Conservation (phyloP, 2,888 invertebrate species). For the Tiliacea aurago region DNA sequence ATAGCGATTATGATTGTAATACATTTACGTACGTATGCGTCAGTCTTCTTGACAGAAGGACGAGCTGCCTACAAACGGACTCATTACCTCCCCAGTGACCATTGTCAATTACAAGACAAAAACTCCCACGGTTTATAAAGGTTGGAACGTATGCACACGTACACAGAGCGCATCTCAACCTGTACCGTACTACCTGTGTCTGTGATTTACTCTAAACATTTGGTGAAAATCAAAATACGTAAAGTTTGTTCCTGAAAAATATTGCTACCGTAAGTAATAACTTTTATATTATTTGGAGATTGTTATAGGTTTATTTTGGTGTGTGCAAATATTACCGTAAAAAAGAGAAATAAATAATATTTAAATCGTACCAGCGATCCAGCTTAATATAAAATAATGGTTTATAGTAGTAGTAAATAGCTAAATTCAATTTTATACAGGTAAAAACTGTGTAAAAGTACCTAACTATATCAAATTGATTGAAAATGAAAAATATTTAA, state of each 20-base stretch:
- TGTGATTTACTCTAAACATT: conserved; percentile 71
- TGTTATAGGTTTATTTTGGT: not conserved
- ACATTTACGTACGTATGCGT: conserved; percentile 81
- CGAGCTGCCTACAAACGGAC: conserved; percentile 87
- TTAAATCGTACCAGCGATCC: not conserved
- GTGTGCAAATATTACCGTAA: not conserved
- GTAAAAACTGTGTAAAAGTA: not conserved
- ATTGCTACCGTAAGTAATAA: conserved; percentile 47
- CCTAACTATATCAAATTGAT: not conserved
- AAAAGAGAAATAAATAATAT: not conserved
- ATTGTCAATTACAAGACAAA: conserved; percentile 89
- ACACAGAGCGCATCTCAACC: conserved; percentile 87
- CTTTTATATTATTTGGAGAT: conserved; percentile 2
- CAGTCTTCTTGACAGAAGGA: conserved; percentile 85
- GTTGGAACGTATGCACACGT: conserved; percentile 80
- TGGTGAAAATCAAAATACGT: conserved; percentile 42
- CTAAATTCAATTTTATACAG: not conserved
- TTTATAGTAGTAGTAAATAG: not conserved
- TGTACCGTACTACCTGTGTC: conserved; percentile 76
- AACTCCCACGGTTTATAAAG: conserved; percentile 90
- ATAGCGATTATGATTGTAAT: conserved; percentile 81
- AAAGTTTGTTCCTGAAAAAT: conserved; percentile 28
- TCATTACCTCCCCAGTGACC: conserved; percentile 88
- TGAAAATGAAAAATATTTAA: too few species aligned
- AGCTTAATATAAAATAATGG: not conserved